Conservation (phyloP, 2,113 vertebrate species). For the Hippocampus comes region DNA sequence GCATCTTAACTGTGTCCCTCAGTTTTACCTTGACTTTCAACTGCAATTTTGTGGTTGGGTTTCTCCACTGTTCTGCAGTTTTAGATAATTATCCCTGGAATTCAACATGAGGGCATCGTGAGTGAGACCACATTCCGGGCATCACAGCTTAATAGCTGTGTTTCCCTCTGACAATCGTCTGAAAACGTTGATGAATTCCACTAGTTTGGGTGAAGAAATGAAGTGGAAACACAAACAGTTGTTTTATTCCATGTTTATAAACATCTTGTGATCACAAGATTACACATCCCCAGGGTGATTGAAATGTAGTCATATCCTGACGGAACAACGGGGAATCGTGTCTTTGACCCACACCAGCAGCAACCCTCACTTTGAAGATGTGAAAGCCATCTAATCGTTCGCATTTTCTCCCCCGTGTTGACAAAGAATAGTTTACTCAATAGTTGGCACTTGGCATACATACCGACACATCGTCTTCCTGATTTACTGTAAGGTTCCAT, state of each 20-base stretch:
- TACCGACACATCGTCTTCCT: slow-evolving; percentile 72
- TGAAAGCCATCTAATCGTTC: slow-evolving; percentile 74
- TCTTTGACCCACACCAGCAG: slow-evolving; percentile 38
- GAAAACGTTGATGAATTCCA: slow-evolving; percentile 6
- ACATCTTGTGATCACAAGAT: slow-evolving; percentile 50
- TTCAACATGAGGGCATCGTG: slow-evolving; percentile 7
- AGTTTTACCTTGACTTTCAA: slow-evolving; percentile 43
- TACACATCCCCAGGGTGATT: slow-evolving; percentile 54
- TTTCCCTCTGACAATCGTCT: not conserved
- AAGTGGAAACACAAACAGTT: slow-evolving; percentile 7
- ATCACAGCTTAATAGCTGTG: not conserved
- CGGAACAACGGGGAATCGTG: slow-evolving; percentile 63
- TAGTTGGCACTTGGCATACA: slow-evolving; percentile 71
- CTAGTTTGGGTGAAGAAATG: slow-evolving; percentile 7
- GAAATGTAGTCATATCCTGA: slow-evolving; percentile 70
- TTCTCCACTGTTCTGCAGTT: slow-evolving; percentile 9
- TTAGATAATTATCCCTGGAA: slow-evolving; percentile 8
- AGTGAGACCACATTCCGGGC: not conserved
- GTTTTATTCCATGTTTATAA: slow-evolving; percentile 42
- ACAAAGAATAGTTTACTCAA: slow-evolving; percentile 67
- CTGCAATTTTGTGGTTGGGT: slow-evolving; percentile 14
- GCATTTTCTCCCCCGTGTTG: slow-evolving; percentile 58
- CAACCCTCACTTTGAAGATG: slow-evolving; percentile 70
- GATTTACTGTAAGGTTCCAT: slow-evolving; percentile 69
- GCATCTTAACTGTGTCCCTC: slow-evolving; percentile 41